A percentile compares a stretch with the other conserved stretches of the same genome.
These are phyloP conservation scores for Urophycis tenuis DNA, from an alignment of 2,797 vertebrate species.

Conservation along the genomic window DNA sequence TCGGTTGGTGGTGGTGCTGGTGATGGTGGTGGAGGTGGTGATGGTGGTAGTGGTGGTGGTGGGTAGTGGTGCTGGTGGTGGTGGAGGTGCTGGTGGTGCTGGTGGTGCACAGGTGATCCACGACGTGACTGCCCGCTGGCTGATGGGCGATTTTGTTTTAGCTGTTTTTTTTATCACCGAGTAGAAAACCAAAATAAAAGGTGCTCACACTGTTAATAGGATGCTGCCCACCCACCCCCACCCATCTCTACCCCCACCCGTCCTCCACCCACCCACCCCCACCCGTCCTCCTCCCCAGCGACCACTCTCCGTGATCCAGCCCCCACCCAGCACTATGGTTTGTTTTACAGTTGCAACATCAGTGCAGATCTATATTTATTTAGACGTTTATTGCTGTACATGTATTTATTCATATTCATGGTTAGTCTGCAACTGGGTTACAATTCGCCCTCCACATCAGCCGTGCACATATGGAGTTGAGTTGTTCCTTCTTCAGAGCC, in stretches of 20 bases:
- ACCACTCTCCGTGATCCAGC: constrained; percentile 6
- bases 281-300: constrained; percentile 21
- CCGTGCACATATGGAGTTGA: constrained; percentile 32
- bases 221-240: constrained; percentile 43
- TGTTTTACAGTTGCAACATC: constrained; percentile 38
- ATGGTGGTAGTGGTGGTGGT: too few relatives aligned
- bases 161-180: constrained; percentile 26
- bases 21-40: constrained; percentile 16
- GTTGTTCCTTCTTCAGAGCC: constrained; percentile 32
- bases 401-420: constrained; percentile 66
- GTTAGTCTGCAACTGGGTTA: constrained; percentile 18
- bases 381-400: constrained; percentile 51
- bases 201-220: constrained; percentile 32
- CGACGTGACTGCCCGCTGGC: constrained; percentile 15
- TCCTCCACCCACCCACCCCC: too few relatives aligned
- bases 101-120: too few relatives aligned
- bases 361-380: constrained; percentile 4
- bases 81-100: too few relatives aligned
- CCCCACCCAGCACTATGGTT: constrained; percentile 31
- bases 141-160: constrained; percentile 29
- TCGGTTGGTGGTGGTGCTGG: constrained; percentile 25
- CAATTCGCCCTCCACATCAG: neutral
- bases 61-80: too few relatives aligned
- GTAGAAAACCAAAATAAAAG: constrained; percentile 59
- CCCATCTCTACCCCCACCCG: too few relatives aligned